A percentile compares a stretch with the other conserved stretches of the same genome.
These are phyloP conservation scores for Chrysolina oricalcia DNA, from an alignment of 2,888 invertebrate species.

Conservation along the genomic window DNA sequence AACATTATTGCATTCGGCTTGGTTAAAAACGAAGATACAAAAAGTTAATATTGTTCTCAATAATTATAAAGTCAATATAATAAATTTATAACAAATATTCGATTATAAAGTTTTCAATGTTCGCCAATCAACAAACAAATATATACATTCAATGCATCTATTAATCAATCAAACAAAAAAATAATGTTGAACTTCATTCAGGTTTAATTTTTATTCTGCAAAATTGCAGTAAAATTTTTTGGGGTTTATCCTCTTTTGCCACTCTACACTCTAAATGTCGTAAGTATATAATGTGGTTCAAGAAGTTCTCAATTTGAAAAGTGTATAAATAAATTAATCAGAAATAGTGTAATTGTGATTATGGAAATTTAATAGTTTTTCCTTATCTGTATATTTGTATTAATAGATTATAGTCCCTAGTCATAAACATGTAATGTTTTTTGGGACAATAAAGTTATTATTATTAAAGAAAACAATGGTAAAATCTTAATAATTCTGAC, in stretches of 20 bases:
- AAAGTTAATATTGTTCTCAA: neutral
- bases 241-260: neutral
- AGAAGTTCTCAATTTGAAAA: too few species aligned
- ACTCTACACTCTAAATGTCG: neutral
- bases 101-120: neutral
- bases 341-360: too few species aligned
- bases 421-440: too few species aligned
- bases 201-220: neutral
- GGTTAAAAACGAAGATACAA: neutral
- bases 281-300: too few species aligned
- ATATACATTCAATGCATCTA: neutral
- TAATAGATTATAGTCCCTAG: too few species aligned
- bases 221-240: neutral
- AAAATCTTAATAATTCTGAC: too few species aligned
- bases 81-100: neutral
- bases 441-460: too few species aligned
- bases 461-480: too few species aligned
- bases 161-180: neutral
- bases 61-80: neutral
- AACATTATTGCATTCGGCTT: slow-evolving; percentile 30
- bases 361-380: too few species aligned
- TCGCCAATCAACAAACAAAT: neutral
- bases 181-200: neutral
- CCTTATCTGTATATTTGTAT: too few species aligned
- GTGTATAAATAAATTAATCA: too few species aligned